Evolutionary conservation across 2,797 vertebrate species (phyloP).

Genomic region (Danio tinwini): DNA sequence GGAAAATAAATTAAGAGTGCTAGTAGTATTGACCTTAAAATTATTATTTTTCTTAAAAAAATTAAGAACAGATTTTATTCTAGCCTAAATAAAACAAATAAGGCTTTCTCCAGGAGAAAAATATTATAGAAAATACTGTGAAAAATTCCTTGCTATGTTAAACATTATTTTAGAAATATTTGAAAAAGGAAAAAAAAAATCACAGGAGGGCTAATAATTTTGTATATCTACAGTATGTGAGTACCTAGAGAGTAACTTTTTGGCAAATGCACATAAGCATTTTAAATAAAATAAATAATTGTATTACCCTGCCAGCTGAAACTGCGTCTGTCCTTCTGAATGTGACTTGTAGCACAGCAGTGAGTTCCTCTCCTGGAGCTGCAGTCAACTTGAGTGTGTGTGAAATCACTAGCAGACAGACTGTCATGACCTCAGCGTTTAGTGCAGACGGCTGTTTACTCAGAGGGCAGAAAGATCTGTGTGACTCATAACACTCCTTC

Average conservation of each 20-base stretch:
- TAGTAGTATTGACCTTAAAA: no score
- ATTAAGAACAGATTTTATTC: no score
- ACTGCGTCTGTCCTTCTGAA: background rate
- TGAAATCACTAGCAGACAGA: constrained; percentile 67
- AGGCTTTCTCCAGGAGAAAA: no score
- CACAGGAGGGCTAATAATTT: no score
- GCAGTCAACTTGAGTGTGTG: constrained; percentile 61
- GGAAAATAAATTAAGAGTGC: no score
- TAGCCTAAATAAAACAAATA: no score
- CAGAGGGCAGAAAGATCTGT: constrained; percentile 62
- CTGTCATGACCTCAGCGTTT: constrained; percentile 69
- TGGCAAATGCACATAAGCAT: background rate
- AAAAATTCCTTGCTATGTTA: no score
- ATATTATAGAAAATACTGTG: no score
- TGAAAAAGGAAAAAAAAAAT: no score
- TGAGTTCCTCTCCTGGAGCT: background rate
- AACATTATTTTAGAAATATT: no score
- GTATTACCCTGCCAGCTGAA: background rate
- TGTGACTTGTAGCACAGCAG: constrained; percentile 2
- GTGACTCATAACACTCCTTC: constrained; percentile 66
- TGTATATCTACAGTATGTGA: no score
- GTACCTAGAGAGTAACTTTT: background rate
- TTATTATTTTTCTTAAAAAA: no score
- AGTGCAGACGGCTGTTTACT: constrained; percentile 63
- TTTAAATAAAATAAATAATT: background rate